Evolutionary conservation across 1,140 invertebrate genomes (phyloP).

Genomic region (Brachionus asplanchnoidis): DNA sequence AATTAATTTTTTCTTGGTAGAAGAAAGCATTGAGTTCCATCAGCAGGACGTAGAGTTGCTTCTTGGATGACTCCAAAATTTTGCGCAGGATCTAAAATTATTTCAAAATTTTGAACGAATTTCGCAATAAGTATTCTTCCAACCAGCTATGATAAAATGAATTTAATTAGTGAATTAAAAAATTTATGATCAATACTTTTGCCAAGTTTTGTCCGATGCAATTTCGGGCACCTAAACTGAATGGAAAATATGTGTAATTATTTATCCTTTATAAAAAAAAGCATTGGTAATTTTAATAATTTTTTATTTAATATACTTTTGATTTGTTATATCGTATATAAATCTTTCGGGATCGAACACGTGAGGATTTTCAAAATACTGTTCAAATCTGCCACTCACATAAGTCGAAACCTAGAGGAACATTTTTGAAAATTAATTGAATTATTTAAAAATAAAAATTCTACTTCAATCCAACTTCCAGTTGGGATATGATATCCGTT

Average conservation of each 20-base stretch:
- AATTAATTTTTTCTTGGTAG: neutral
- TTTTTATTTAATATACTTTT: neutral
- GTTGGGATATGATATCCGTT: neutral
- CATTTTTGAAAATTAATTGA: neutral
- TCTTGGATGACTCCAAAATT: conserved; percentile 18
- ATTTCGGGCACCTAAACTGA: conserved; percentile 26
- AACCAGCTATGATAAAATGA: neutral
- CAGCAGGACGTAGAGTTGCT: conserved; percentile 25
- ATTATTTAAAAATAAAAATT: neutral
- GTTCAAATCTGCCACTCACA: conserved; percentile 30
- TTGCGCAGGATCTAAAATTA: neutral
- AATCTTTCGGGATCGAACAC: conserved; percentile 31
- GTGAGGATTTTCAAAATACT: conserved; percentile 25
- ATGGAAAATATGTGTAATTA: conserved; percentile 41
- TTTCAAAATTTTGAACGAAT: conserved; percentile 37
- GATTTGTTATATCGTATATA: neutral
- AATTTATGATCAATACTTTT: conserved; percentile 1
- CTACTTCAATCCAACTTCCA: conserved; percentile 28
- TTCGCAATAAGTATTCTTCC: conserved; percentile 28
- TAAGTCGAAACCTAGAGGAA: conserved; percentile 20
- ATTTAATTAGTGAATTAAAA: neutral
- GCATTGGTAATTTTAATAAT: neutral
- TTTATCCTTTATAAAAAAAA: neutral
- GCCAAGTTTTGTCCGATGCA: conserved; percentile 40
- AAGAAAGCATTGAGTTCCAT: conserved; percentile 36